Base-by-base conservation (phyloP, 2,888 invertebrate species). In the Epirrita christyi region DNA sequence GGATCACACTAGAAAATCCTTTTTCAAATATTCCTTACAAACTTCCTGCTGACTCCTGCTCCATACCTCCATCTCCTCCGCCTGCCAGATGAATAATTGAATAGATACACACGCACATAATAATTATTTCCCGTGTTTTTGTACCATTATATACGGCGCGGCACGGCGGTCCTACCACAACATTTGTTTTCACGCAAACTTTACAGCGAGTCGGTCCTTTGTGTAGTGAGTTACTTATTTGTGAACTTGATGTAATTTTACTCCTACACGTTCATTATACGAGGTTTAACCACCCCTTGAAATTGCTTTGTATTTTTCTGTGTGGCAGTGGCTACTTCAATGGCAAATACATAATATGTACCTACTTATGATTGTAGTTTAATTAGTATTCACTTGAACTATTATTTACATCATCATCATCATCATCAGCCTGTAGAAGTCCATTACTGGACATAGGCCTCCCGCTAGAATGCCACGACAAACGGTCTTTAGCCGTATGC, bases 41-140 rank as follows among this genome's bases (percentile, higher is more conserved):
- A 37, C 8, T 45, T n/a, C 9, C 29, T 29, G 40, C 10, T 21
- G 37, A 14, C 47, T 55, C 49, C 37, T 48, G 21, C 29, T 44
- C 49, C 40, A 55, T 14, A 34, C 0, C 52, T 40, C 38, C 46
- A 32, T 44, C 47, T 54, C 46, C 59, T 48, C 52, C 51, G 58
- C 57, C 28, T 45, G 21, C 59, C 59, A 57, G 56, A 68, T 80
- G 73, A 80, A 81, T 81, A 74, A 80, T 80, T 76, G 66, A 74
- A 68, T n/a, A n/a, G n/a, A n/a, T 63, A 65, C 65, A 63, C 58
- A 60, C 61, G 51, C 48, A 59, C 58, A 56, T 55, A 57, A 56
- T 53, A 59, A 59, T 61, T 67, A 66, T 66, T 63, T 67, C 67
- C 65, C 49, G 53, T 61, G 63, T 64, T 68, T 65, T 66, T 66